Evolutionary conservation across 1,140 invertebrate species (phyloP), one percentile per base, ranked within the genome.

Genomic region (Trissolcus basalis): DNA sequence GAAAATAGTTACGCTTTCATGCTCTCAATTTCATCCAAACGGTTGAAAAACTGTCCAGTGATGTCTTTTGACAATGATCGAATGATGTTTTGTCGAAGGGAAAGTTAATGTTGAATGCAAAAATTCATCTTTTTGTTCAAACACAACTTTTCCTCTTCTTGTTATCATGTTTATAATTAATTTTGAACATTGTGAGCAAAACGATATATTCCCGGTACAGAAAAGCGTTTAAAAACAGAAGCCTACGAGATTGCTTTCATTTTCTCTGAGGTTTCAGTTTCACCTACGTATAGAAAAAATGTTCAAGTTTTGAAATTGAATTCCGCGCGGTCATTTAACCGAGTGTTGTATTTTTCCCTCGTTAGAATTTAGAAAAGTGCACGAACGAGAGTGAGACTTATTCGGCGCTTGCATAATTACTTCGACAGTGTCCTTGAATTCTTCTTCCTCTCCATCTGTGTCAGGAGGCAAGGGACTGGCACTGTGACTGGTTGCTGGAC

Each of bases 341-440:
- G 19, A 27, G 19, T 6, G 19, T 6, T 3, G 19, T n/a, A n/a
- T 6, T 27, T 39, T 39, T 3, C 9, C 36, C 36, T 3, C 12
- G 32, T 16, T 32, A 13, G 32, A 1, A 9, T 6, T 45, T 33
- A n/a, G 4, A 58, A 33, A 15, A 44, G 8, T 11, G 50, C 19
- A 41, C n/a, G 36, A 60, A 19, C 12, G 19, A 39, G 32, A 50
- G 33, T 70, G 47, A 27, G 9, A 9, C 13, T 58, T 45, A 53
- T 70, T 11, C 12, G 13, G 19, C n/a, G 51, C 63, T 69, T 56
- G 51, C 43, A 65, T 69, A 85, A 84, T 88, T 81, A 93, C 91
- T 81, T 94, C 93, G 51, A 93, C 90, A 13, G 93, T 93, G 85
- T 95, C 93, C 64, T 92, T 93, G 84, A 93, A 94, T 85, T 94